Percentiles rank a stretch among this genome's conserved stretches.
These are phyloP conservation scores for Oscheius sp. DNA, from an alignment of 2,888 invertebrate species.

Conservation along the genomic window DNA sequence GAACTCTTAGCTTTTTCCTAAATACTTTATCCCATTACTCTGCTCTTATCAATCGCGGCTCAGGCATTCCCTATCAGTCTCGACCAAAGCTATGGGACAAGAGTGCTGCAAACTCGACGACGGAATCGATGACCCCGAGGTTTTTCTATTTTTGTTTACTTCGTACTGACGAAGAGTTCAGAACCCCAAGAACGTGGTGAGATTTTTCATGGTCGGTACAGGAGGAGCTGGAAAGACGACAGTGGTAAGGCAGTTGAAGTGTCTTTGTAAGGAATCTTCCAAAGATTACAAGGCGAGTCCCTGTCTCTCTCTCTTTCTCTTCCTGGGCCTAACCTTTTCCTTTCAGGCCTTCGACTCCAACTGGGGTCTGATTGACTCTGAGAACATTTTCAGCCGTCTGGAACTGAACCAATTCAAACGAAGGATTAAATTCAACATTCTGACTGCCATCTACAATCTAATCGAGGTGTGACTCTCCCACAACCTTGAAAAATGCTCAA, in stretches of 20 bases:
- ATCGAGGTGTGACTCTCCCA: conserved; percentile 46
- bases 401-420: conserved; percentile 44
- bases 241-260: conserved; percentile 65
- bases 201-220: conserved; percentile 70
- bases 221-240: conserved; percentile 72
- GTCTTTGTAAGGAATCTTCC: conserved; percentile 61
- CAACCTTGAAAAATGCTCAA: not conserved
- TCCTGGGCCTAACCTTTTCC: not conserved
- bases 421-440: conserved; percentile 53
- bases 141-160: not conserved
- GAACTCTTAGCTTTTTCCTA: not conserved
- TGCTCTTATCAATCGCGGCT: conserved; percentile 8
- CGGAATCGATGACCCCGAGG: conserved; percentile 21
- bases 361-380: conserved; percentile 50
- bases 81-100: conserved; percentile 29
- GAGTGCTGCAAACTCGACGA: conserved; percentile 25
- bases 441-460: conserved; percentile 52
- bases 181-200: conserved; percentile 50
- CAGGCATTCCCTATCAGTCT: conserved; percentile 7
- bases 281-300: conserved; percentile 58
- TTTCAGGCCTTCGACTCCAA: conserved; percentile 18
- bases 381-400: conserved; percentile 32
- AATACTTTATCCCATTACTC: not conserved
- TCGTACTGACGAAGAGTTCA: not conserved
- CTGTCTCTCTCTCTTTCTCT: not conserved